phyloP scores from a whole-genome alignment of 2,797 vertebrate species.

The Myotis myotis region DNA sequence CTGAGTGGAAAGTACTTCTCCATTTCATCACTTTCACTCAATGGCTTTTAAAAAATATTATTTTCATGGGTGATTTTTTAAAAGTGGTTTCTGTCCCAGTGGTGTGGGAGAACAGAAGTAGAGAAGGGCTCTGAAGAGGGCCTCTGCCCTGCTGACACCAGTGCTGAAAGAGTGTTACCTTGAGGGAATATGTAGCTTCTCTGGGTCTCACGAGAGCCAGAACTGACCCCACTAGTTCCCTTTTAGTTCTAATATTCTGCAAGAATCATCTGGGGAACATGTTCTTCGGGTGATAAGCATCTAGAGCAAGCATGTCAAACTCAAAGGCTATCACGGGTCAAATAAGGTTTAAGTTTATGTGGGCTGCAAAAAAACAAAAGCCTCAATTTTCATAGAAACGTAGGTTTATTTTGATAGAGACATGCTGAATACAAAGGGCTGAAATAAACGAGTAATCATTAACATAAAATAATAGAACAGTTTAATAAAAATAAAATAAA shows the following conservation, averaged over 20 bases:
- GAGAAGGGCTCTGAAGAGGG: not conserved
- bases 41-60: not conserved
- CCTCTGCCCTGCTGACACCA: rapidly evolving
- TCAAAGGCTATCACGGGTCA: too few species aligned
- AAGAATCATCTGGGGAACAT: not conserved
- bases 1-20: constrained; percentile 8
- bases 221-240: not conserved
- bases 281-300: not conserved
- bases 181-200: not conserved
- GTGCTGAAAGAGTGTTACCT: not conserved
- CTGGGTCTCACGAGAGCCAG: not conserved
- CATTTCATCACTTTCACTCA: not conserved
- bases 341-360: too few species aligned
- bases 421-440: too few species aligned
- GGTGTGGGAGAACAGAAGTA: not conserved
- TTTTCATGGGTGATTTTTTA: not conserved
- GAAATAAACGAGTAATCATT: too few species aligned
- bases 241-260: not conserved
- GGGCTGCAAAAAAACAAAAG: too few species aligned
- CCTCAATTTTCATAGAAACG: too few species aligned
- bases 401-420: too few species aligned
- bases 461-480: too few species aligned
- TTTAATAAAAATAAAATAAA: too few species aligned
- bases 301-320: not conserved
- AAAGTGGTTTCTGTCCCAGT: not conserved